Base-by-base conservation (phyloP, 2,888 invertebrate genomes). In the Philaethria dido region DNA sequence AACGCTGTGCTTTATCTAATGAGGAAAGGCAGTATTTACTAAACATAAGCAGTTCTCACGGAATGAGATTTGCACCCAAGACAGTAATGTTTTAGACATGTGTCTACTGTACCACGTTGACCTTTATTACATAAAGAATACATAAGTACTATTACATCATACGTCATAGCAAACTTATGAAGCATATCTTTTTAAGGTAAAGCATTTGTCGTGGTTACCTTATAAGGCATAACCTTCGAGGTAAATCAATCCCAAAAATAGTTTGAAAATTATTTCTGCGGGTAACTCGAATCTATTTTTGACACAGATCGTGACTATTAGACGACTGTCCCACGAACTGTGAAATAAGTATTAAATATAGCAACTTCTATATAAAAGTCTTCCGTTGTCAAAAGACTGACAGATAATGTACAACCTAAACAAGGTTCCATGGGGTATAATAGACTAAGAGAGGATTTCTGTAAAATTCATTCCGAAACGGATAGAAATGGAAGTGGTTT, bases 291-390 rank as follows among this genome's bases (percentile, higher is more conserved):
- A 77, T 78, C 73, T 70, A 78, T 70, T 76, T 77, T 78, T 79
- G 72, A 82, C 78, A 79, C 76, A 16, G 75, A 62, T 73, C 77
- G 76, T 78, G 78, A 79, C 77, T 72, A 60, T 45, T 52, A 55
- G 48, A 59, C 47, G 45, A 65, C 18, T 59, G 68, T 62, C 48
- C 39, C 16, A 36, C 13, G 0, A 18, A 20, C 39, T n/a, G 20
- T 52, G 47, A 47, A 64, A 62, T 65, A 62, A 62, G 47, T 33
- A n/a, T 48, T n/a, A 29, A 18, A 16, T 42, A 62, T 20, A 13
- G 14, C 29, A 29, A 4, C 6, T 29, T 29, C 29, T 4, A 4
- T 29, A 29, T 29, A n/a, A n/a, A n/a, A n/a, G n/a, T n/a, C n/a
- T n/a, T n/a, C n/a, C n/a, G n/a, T n/a, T n/a, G n/a, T n/a, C n/a